phyloP scores from a whole-genome alignment of 2,888 invertebrate species.

The Temnothorax ravouxi region DNA sequence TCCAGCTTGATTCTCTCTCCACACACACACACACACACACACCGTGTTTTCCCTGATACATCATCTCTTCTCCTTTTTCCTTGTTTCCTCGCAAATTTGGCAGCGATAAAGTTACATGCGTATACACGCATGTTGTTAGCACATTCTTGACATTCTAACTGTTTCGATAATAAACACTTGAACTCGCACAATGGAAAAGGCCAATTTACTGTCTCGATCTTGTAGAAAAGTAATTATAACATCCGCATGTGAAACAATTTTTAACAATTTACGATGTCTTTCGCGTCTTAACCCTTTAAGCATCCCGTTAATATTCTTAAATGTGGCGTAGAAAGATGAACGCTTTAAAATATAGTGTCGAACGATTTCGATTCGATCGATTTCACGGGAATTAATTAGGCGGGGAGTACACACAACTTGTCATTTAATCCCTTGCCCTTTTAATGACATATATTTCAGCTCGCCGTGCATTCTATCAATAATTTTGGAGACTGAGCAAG shows the following conservation, averaged over 20 bases:
- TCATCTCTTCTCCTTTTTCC: not conserved
- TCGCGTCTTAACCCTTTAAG: slow-evolving; percentile 2
- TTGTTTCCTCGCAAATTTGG: slow-evolving; percentile 13
- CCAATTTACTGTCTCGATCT: slow-evolving; percentile 19
- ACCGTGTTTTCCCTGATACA: not conserved
- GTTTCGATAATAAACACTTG: slow-evolving; percentile 35
- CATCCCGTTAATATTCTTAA: slow-evolving; percentile 15
- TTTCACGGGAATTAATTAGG: not conserved
- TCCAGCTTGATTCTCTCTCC: not conserved
- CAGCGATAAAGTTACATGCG: not conserved
- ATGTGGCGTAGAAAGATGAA: slow-evolving; percentile 21
- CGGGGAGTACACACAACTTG: not conserved
- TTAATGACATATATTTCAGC: not conserved
- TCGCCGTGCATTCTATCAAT: not conserved
- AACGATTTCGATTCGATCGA: slow-evolving; percentile 11
- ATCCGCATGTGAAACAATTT: not conserved
- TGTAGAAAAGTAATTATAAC: slow-evolving; percentile 17
- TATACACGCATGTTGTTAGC: slow-evolving; percentile 29
- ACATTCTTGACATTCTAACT: not conserved
- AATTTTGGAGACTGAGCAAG: not conserved
- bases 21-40: no score
- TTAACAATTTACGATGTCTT: not conserved
- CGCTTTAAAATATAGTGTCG: not conserved
- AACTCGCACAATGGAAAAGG: not conserved
- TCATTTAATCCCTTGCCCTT: not conserved